phyloP scores from a whole-genome alignment of 2,888 invertebrate species.

The Eupeodes latifasciatus region DNA sequence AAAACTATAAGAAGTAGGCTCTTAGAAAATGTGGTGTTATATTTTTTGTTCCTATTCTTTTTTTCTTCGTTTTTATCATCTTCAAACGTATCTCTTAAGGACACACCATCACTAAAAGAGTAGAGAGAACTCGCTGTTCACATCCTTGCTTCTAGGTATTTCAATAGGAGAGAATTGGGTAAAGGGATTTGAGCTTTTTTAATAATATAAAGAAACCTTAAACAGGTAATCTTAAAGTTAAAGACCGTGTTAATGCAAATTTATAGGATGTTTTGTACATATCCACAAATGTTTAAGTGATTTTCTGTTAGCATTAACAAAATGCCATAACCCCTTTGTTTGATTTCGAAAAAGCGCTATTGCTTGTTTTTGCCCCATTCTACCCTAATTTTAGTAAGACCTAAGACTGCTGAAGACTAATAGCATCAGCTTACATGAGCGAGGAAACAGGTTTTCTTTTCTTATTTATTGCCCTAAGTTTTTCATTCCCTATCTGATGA shows the following conservation, averaged over 20 bases:
- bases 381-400: slow-evolving; percentile 13
- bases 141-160: slow-evolving; percentile 27
- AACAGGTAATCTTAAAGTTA: no score
- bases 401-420: slow-evolving; percentile 54
- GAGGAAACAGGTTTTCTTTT: slow-evolving; percentile 74
- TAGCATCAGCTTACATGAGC: slow-evolving; percentile 73
- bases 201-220: no score
- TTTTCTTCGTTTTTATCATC: slow-evolving; percentile 12
- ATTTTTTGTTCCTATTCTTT: background rate
- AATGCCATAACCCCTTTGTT: no score
- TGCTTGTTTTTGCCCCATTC: background rate
- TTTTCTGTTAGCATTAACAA: no score
- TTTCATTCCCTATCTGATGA: slow-evolving; percentile 80
- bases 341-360: no score
- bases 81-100: slow-evolving; percentile 59
- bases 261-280: no score
- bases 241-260: no score
- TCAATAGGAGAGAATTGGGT: slow-evolving; percentile 1
- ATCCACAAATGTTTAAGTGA: no score
- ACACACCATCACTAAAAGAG: slow-evolving; percentile 51
- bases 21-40: slow-evolving; percentile 26
- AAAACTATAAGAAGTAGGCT: slow-evolving; percentile 66
- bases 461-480: slow-evolving; percentile 80
- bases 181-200: no score
- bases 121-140: slow-evolving; percentile 23